phyloP scores from a whole-genome alignment of 1,140 invertebrate genomes.

The Aphidius gifuensis region DNA sequence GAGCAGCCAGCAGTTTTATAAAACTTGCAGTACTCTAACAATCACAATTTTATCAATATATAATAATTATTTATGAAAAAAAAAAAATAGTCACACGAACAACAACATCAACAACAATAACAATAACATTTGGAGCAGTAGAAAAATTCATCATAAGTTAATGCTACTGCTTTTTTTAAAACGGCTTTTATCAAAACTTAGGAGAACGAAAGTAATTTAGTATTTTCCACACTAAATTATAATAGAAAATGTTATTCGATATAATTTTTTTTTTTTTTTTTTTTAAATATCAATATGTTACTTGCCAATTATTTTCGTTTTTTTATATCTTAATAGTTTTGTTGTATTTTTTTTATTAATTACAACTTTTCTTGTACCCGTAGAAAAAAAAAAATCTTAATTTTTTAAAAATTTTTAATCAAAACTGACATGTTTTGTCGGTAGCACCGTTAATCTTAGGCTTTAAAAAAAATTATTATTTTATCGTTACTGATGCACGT shows the following conservation, averaged over 20 bases:
- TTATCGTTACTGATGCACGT: background rate
- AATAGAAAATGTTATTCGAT: no score
- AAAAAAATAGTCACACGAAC: constrained; percentile 24
- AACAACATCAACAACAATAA: constrained; percentile 28
- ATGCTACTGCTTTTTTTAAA: no score
- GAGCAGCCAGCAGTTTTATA: constrained; percentile 17
- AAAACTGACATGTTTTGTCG: constrained; percentile 5
- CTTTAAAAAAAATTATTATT: constrained; percentile 28
- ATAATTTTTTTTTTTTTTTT: no score
- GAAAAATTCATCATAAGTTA: background rate
- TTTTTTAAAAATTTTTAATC: background rate
- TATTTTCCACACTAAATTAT: no score
- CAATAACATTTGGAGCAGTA: constrained; percentile 10
- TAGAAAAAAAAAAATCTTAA: background rate
- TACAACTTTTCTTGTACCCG: no score
- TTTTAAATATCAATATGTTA: no score
- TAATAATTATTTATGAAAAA: constrained; percentile 15
- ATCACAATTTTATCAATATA: constrained; percentile 25
- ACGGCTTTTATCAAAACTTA: no score
- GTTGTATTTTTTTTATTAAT: no score
- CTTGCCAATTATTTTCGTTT: no score
- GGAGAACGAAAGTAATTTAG: no score
- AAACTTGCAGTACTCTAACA: constrained; percentile 13
- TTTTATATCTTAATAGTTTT: no score
- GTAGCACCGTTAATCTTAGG: constrained; percentile 29